phyloP scores from a whole-genome alignment of 2,888 invertebrate genomes.

The Mantis religiosa region DNA sequence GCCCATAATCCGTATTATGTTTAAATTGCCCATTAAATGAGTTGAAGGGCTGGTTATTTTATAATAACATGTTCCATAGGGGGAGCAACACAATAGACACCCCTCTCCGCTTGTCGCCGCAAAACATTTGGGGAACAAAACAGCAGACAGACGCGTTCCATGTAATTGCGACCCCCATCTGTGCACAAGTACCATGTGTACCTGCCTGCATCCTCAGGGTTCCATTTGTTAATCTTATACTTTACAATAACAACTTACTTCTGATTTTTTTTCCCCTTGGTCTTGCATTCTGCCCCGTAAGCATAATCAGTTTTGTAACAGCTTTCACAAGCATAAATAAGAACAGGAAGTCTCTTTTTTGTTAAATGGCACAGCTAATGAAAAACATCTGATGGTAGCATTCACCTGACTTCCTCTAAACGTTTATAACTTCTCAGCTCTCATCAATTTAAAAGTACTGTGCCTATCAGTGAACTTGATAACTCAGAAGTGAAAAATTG shows the following conservation, averaged over 20 bases:
- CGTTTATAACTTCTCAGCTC: no score
- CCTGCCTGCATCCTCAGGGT: neutral
- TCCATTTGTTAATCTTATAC: neutral
- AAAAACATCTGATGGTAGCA: no score
- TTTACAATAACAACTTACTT: neutral
- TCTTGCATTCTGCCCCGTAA: no score
- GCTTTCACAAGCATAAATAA: no score
- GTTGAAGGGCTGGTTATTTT: neutral
- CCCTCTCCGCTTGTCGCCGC: neutral
- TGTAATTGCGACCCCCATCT: neutral
- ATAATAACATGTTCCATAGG: neutral
- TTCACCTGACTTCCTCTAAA: no score
- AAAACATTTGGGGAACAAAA: neutral
- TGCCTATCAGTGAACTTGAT: no score
- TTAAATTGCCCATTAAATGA: neutral
- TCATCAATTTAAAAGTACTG: no score
- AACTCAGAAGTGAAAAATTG: no score
- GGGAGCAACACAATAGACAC: neutral
- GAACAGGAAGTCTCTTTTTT: no score
- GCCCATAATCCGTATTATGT: neutral
- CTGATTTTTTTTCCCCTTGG: neutral
- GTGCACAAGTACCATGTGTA: neutral
- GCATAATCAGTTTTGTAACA: no score
- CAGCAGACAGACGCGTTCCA: neutral
- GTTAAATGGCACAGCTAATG: no score